Base-by-base conservation (phyloP, 2,797 vertebrate genomes). In the Tangara arthus region DNA sequence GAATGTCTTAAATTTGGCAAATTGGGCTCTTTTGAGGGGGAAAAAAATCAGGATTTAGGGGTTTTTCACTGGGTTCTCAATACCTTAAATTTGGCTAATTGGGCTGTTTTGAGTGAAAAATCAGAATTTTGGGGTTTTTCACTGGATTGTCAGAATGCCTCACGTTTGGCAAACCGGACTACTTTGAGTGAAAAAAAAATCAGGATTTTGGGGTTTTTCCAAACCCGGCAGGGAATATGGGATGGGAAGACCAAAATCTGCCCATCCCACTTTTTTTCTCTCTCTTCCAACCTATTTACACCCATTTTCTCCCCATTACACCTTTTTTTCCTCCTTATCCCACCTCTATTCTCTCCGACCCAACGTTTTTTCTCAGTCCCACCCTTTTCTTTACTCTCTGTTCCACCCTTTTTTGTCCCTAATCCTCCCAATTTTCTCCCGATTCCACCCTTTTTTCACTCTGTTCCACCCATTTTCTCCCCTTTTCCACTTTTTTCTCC, bases 141-240 rank as follows among this genome's bases (percentile, higher is more conserved):
- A 6, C 15, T 49, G 47, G 47, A 3, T 47, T 47, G 0, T 26
- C 8, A 9, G 14, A 47, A 49, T 26, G 47, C 24, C 47, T 17
- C 1, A 50, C 3, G 17, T 50, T 11, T 17, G 15, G 26, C 10
- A 52, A 59, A 52, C 2, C 1, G 14, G 18, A 15, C 7, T 37
- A 1, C 53, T 91, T 70, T 1, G 41, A 34, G 55, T 12, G 57
- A 11, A 30, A 44, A 87, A 49, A 47, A 47, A 47, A 27, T 6
- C 7, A 8, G 13, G 28, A 41, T n/a, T 56, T 56, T 88, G 10
- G 15, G 37, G 23, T 5, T 65, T 68, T 68, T 49, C 3, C 8
- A 28, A 49, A 12, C 26, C 42, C 1, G 0, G 9, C 18, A 12
- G 52, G 16, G 23, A 53, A 34, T 35, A 22, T 2, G 5, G 44